These are phyloP conservation scores for Corydoras sp. DNA, from an alignment of 2,113 vertebrate species.

Conservation along the genomic window DNA sequence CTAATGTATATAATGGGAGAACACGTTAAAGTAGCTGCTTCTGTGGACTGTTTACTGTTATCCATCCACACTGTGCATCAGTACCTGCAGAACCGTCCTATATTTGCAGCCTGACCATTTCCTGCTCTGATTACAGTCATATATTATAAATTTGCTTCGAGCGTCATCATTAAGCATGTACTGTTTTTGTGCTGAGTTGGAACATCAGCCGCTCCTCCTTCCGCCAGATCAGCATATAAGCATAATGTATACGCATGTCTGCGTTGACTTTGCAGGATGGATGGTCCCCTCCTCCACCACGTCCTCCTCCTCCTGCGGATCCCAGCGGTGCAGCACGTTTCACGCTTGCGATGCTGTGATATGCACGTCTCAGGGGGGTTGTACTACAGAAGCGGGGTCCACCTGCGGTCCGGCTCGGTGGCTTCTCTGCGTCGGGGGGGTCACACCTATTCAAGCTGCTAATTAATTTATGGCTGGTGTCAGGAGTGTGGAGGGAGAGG, in stretches of 20 bases:
- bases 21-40: too few relatives aligned
- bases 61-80: too few relatives aligned
- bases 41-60: too few relatives aligned
- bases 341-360: slow-evolving; percentile 38
- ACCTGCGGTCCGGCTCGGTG: background rate
- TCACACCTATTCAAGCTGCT: background rate
- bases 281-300: slow-evolving; percentile 7
- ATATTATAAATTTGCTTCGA: too few relatives aligned
- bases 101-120: too few relatives aligned
- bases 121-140: too few relatives aligned
- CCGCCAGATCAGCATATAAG: slow-evolving; percentile 3
- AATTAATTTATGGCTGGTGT: background rate
- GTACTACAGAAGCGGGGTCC: slow-evolving; percentile 17
- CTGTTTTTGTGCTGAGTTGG: too few relatives aligned
- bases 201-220: too few relatives aligned
- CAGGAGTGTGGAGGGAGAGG: background rate
- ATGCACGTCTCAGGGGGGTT: slow-evolving; percentile 37
- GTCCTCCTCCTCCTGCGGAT: slow-evolving; percentile 9
- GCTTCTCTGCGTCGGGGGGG: background rate
- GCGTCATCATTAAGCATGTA: too few relatives aligned
- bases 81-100: too few relatives aligned
- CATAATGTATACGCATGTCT: background rate
- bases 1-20: too few relatives aligned
- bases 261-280: background rate
- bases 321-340: slow-evolving; percentile 34